Conservation (phyloP, 2,113 vertebrate species). For the Vireo altiloquus region DNA sequence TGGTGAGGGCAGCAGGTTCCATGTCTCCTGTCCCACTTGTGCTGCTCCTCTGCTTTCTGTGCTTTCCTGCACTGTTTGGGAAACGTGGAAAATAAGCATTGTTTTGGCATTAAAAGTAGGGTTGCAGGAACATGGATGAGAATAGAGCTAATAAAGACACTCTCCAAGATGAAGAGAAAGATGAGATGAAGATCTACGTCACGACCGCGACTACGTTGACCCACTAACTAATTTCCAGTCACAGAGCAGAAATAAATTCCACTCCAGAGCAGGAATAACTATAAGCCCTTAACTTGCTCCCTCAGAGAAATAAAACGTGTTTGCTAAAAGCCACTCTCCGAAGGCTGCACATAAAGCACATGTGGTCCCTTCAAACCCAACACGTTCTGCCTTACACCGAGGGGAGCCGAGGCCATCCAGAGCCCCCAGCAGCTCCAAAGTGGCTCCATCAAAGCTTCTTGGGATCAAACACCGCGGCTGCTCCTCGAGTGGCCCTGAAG, state of each 20-base stretch:
- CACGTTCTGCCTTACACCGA: rapidly evolving
- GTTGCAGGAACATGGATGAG: background rate
- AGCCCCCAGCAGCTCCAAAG: background rate
- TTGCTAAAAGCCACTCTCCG: background rate
- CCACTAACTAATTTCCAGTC: background rate
- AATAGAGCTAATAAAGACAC: background rate
- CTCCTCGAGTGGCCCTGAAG: background rate
- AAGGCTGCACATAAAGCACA: background rate
- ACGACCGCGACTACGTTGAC: background rate
- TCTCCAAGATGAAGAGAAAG: background rate
- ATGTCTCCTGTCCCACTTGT: no score
- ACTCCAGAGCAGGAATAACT: background rate
- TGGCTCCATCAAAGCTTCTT: background rate
- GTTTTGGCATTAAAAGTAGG: background rate
- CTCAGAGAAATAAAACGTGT: background rate
- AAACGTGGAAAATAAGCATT: rapidly evolving
- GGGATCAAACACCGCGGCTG: background rate
- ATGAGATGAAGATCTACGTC: background rate
- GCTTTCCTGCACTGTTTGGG: background rate
- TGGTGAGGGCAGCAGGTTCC: background rate
- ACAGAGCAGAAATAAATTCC: background rate
- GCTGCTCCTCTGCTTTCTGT: background rate
- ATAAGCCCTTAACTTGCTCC: background rate
- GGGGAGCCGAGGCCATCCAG: background rate
- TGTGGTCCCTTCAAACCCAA: background rate